Percentiles rank a stretch among this genome's conserved stretches.
phyloP scores from a whole-genome alignment of 2,113 vertebrate genomes.

The Pedetes capensis region DNA sequence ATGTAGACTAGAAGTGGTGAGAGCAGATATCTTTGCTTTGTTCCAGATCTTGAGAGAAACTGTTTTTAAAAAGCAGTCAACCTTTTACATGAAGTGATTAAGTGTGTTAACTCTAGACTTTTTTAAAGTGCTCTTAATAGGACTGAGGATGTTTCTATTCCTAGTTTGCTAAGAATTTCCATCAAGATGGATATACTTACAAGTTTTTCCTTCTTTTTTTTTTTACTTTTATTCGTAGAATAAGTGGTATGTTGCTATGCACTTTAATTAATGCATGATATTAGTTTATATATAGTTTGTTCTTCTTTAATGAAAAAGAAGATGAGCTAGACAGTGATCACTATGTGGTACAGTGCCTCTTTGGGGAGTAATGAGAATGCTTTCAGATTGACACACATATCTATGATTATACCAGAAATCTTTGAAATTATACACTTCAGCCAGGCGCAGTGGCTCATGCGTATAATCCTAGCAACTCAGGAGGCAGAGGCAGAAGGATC shows the following conservation, averaged over 20 bases:
- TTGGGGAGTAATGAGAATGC: background rate
- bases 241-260: background rate
- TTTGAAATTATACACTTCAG: background rate
- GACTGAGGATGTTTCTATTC: background rate
- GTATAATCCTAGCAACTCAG: too few species aligned
- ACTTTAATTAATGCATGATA: background rate
- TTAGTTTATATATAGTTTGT: background rate
- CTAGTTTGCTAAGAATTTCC: background rate
- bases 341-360: background rate
- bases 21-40: background rate
- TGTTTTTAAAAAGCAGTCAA: background rate
- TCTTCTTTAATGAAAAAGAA: background rate
- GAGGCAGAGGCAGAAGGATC: too few species aligned
- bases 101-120: background rate
- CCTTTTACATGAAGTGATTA: background rate
- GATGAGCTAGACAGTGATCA: background rate
- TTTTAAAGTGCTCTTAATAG: background rate
- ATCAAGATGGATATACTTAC: conserved; percentile 46
- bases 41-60: background rate
- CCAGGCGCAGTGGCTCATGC: too few species aligned
- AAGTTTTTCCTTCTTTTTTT: conserved; percentile 41
- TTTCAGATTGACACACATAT: background rate
- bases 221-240: background rate
- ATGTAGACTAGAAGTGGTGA: background rate
- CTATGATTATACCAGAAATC: background rate